Conservation (phyloP, 1,140 invertebrate genomes). For the Achroia grisella region DNA sequence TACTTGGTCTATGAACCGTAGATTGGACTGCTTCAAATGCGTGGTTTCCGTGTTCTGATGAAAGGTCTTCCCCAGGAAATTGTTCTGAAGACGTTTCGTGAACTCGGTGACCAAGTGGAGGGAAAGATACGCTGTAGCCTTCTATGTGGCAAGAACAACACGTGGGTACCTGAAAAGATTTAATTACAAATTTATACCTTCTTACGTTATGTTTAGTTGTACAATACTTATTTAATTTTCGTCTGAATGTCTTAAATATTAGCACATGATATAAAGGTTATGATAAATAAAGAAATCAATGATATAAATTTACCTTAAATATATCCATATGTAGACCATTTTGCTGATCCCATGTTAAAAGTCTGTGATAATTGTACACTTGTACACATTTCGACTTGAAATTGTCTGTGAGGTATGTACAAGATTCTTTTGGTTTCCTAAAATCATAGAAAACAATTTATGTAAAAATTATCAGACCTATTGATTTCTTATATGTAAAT, state of each 20-base stretch:
- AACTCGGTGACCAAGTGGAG: slow-evolving; percentile 65
- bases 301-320: slow-evolving; percentile 77
- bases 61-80: slow-evolving; percentile 67
- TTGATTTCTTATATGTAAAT: neutral
- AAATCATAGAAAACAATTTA: slow-evolving; percentile 25
- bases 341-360: slow-evolving; percentile 88
- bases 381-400: slow-evolving; percentile 88
- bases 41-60: slow-evolving; percentile 54
- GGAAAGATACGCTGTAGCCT: slow-evolving; percentile 80
- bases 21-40: slow-evolving; percentile 63
- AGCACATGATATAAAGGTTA: no score
- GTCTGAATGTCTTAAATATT: no score
- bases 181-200: no score
- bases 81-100: slow-evolving; percentile 64
- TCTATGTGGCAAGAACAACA: slow-evolving; percentile 90
- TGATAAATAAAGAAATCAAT: no score
- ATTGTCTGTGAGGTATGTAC: slow-evolving; percentile 86
- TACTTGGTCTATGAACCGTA: slow-evolving; percentile 41
- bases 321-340: slow-evolving; percentile 90
- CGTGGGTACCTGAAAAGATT: slow-evolving; percentile 78
- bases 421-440: slow-evolving; percentile 83
- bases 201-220: no score
- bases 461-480: neutral
- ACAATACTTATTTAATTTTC: no score
- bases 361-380: slow-evolving; percentile 90